These are phyloP conservation scores for Copsychus sechellarum DNA, from an alignment of 2,113 vertebrate species.

Conservation along the genomic window DNA sequence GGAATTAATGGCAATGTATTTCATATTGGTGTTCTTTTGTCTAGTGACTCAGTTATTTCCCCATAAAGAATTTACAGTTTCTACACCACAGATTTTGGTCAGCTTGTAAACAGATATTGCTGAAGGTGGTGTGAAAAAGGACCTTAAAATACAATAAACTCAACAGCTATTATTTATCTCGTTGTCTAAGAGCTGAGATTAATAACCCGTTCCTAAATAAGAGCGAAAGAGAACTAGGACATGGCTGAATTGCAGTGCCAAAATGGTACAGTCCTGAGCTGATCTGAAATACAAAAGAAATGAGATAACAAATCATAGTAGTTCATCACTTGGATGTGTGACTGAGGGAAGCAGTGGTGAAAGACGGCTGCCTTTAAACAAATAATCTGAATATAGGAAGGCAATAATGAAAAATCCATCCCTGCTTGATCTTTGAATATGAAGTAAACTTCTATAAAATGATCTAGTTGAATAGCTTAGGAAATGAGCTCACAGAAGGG, in stretches of 20 bases:
- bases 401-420: not conserved
- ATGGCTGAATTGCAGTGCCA: not conserved
- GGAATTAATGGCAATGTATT: conserved; percentile 70
- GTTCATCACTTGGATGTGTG: not conserved
- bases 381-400: not conserved
- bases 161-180: conserved; percentile 48
- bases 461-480: not conserved
- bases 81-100: conserved; percentile 55
- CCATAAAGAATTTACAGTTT: conserved; percentile 61
- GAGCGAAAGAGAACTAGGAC: not conserved
- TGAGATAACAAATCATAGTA: not conserved
- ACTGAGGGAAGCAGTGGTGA: not conserved
- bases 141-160: conserved; percentile 52
- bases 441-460: not conserved
- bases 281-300: not conserved
- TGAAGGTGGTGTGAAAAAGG: conserved; percentile 33
- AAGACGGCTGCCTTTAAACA: not conserved
- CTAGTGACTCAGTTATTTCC: conserved; percentile 68
- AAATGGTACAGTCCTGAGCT: not conserved
- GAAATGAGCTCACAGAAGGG: not conserved
- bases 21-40: conserved; percentile 63
- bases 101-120: conserved; percentile 22
- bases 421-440: not conserved
- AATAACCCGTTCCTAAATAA: conserved; percentile 33
- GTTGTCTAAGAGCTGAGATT: not conserved